Evolutionary conservation across 2,113 vertebrate species (phyloP).

Genomic region (Lipotes vexillifer): DNA sequence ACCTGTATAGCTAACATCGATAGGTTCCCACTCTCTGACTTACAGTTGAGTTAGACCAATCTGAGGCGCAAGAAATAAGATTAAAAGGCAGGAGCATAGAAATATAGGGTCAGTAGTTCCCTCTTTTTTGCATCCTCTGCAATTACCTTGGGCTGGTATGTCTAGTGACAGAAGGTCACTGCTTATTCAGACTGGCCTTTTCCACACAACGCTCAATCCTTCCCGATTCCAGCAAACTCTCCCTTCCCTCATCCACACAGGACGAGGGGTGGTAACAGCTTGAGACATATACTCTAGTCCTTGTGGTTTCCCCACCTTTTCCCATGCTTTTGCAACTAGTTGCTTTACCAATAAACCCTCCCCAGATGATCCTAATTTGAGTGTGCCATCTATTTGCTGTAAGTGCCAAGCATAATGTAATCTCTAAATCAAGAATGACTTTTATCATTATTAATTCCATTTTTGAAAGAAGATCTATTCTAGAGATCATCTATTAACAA

Average conservation of each 20-base stretch:
- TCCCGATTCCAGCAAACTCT: neutral
- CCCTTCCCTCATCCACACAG: neutral
- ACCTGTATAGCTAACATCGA: neutral
- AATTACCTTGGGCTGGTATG: neutral
- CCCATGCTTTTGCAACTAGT: neutral
- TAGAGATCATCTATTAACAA: neutral
- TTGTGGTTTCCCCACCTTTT: neutral
- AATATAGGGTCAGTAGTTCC: neutral
- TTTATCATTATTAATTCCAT: neutral
- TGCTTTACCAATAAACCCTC: neutral
- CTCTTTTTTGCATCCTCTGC: neutral
- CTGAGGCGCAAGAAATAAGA: neutral
- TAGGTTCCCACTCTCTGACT: neutral
- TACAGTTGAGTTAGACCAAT: neutral
- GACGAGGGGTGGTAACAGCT: neutral
- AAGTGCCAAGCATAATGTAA: neutral
- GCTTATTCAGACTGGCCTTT: neutral
- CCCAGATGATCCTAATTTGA: neutral
- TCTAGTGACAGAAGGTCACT: neutral
- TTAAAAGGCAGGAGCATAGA: neutral
- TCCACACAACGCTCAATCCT: neutral
- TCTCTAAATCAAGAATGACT: neutral
- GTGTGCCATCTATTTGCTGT: neutral
- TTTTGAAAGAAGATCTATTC: neutral
- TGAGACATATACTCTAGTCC: neutral